Evolutionary conservation across 1,140 invertebrate species (phyloP).

Genomic region (Macrostomum lignano): DNA sequence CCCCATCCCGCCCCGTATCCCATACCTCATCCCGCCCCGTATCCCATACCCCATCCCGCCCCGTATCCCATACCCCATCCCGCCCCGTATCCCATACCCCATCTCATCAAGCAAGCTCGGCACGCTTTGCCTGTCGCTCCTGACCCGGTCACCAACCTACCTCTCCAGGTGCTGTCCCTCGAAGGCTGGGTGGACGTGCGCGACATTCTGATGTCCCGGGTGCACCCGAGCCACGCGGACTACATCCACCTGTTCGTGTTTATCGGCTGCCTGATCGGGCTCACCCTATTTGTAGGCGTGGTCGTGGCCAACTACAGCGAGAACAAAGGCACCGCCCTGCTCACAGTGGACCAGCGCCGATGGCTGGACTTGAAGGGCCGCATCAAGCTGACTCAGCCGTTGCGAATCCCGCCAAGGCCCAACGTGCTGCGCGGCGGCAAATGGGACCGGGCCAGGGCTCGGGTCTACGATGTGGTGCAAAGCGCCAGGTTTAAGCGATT

Average conservation of each 20-base stretch:
- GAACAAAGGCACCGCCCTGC: slow-evolving; percentile 86
- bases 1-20: too few species aligned
- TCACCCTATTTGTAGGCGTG: slow-evolving; percentile 96
- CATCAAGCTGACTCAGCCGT: slow-evolving; percentile 88
- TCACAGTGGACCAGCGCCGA: slow-evolving; percentile 89
- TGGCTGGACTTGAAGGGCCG: slow-evolving; percentile 98
- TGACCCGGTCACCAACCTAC: too few species aligned
- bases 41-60: too few species aligned
- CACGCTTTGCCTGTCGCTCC: too few species aligned
- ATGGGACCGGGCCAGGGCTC: too few species aligned
- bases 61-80: too few species aligned
- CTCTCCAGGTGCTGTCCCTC: slow-evolving; percentile 82
- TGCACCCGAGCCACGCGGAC: slow-evolving; percentile 71
- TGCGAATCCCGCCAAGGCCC: slow-evolving; percentile 80
- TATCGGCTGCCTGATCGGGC: slow-evolving; percentile 92
- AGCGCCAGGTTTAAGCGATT: slow-evolving; percentile 75
- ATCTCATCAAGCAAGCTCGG: too few species aligned
- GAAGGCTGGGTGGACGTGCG: slow-evolving; percentile 97
- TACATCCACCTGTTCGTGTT: slow-evolving; percentile 99
- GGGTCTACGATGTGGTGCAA: slow-evolving; percentile 79
- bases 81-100: too few species aligned
- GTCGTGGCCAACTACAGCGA: slow-evolving; percentile 99
- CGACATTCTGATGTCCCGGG: slow-evolving; percentile 73
- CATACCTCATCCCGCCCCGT: too few species aligned
- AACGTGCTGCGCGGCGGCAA: too few species aligned